Evolutionary conservation across 2,113 vertebrate genomes (phyloP), one percentile per base, ranked within the genome.

Genomic region (Chloropsis hardwickii): DNA sequence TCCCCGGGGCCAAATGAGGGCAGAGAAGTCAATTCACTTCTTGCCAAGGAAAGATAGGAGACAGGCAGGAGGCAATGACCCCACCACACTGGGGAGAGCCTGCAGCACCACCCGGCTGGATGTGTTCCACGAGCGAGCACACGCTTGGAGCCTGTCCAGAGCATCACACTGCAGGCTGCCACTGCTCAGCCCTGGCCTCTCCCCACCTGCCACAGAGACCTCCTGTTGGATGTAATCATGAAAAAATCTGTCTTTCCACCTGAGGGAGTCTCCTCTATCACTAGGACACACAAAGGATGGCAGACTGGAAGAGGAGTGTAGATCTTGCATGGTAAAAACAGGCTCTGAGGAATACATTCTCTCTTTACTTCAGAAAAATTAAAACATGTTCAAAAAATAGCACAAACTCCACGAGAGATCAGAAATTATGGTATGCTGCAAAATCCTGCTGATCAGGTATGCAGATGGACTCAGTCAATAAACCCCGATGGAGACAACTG

Each of bases 381-480:
- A 69, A 76, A 87, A 83, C 85, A 37, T 44, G 71, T 58, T 85
- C 65, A 69, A 76, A 90, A 92, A 64, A 50, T 44, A 94, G 56
- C 82, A 40, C 42, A 86, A 95, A 94, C 54, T 73, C 53, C 45
- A 33, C 0, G 6, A 95, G 89, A 96, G 85, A 73, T 79, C 90
- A 94, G 62, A 93, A 91, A 64, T 31, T 24, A 74, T 45, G 82
- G 73, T 88, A 83, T 16, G 5, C 37, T 64, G 72, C 44, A 89
- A 93, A 90, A 62, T 81, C 88, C 31, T 94, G 23, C 89, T 73
- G 90, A 42, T 77, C 93, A 95, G 90, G 82, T 81, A 93, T 47
- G 84, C 88, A 84, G 85, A 96, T 42, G 91, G 90, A 90, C 77
- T 93, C 65, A n/a, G 81, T 87, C 84, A 92, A 60, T 76, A 65